Base-by-base conservation (phyloP, 2,888 invertebrate species). In the Barypeithes pellucidus region DNA sequence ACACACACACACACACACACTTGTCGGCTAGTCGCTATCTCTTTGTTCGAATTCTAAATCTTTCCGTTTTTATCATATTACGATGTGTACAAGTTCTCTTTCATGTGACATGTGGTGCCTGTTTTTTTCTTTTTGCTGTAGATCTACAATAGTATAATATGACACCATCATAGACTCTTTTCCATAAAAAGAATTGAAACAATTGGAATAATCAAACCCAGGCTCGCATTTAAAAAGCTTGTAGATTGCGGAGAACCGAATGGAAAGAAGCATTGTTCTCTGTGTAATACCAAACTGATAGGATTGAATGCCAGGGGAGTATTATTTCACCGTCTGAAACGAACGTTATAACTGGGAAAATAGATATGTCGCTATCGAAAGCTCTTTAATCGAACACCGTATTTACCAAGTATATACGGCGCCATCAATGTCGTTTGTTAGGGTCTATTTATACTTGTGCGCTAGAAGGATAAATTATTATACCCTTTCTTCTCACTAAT, bases 351-450 rank as follows among this genome's bases (percentile, higher is more conserved):
- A 70, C 75, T 47, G 68, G 71, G 41, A 73, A 74, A 72, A 72
- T 68, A 77, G 79, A 79, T 78, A 78, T 65, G 78, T 72, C 76
- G 67, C 75, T 78, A 79, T 79, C 77, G 75, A 77, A 77, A 67
- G 73, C 75, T 71, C 76, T 78, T 78, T 79, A 77, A 77, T 77
- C 77, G 76, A 77, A 74, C 67, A 60, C 62, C 57, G 71, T 70
- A 71, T 76, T 73, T 76, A 71, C 67, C 54, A 72, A 73, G 67
- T 62, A 73, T 67, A 66, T 68, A 67, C 60, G 66, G 73, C 50
- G 71, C 60, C 72, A 65, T 72, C 68, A 68, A 63, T 73, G 68
- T 63, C 68, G 54, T 61, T 69, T 72, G 61, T 67, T 39, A 36
- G 20, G 60, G 52, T 67, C 61, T 66, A 57, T 71, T 57, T 36